phyloP scores from a whole-genome alignment of 2,888 invertebrate genomes.

The Pachycephus smyrnensis region DNA sequence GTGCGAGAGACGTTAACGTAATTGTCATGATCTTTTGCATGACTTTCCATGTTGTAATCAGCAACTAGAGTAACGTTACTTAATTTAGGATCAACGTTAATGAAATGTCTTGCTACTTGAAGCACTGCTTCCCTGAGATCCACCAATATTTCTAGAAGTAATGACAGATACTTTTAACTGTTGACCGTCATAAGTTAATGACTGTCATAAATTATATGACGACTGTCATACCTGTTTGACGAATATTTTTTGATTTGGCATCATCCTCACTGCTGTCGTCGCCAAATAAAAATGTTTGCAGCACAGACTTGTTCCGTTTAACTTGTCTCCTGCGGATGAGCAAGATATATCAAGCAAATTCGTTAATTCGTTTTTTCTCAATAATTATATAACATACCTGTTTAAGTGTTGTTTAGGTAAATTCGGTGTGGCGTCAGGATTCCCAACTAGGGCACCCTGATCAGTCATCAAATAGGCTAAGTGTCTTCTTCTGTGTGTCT shows the following conservation, averaged over 20 bases:
- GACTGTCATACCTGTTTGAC: constrained; percentile 79
- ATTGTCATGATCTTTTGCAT: constrained; percentile 92
- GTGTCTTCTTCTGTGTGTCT: constrained; percentile 91
- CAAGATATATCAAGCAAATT: constrained; percentile 12
- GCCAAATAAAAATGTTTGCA: constrained; percentile 89
- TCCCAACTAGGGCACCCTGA: constrained; percentile 92
- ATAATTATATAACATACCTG: constrained; percentile 66
- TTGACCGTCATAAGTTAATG: not conserved
- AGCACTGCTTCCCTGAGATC: constrained; percentile 96
- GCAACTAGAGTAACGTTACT: constrained; percentile 86
- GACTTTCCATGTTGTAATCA: constrained; percentile 96
- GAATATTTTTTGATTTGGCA: constrained; percentile 94
- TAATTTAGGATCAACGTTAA: constrained; percentile 90
- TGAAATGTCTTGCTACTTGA: constrained; percentile 93
- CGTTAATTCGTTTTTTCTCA: constrained; percentile 9
- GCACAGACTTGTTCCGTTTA: constrained; percentile 89
- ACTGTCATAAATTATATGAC: constrained; percentile 8
- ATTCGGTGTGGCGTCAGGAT: constrained; percentile 89
- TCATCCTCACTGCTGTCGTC: constrained; percentile 84
- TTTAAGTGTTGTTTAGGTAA: constrained; percentile 93
- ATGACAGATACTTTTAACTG: not conserved
- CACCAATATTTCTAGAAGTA: constrained; percentile 85
- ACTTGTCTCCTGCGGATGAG: constrained; percentile 79
- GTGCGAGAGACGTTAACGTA: constrained; percentile 93
- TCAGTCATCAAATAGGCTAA: constrained; percentile 97